phyloP scores from a whole-genome alignment of 2,888 invertebrate genomes.

The Phragmatobia fuliginosa region DNA sequence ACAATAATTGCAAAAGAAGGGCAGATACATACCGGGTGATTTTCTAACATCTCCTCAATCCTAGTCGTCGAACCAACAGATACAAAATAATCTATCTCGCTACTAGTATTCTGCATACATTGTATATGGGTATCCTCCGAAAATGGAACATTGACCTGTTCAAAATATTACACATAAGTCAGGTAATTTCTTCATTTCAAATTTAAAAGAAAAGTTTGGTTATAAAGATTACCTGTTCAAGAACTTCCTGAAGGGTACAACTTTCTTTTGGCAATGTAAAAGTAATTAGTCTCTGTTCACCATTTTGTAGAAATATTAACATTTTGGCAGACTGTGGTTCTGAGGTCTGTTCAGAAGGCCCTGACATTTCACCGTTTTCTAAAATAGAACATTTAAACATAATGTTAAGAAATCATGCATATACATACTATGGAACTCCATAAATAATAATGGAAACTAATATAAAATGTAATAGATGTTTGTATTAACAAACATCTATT shows the following conservation, averaged over 20 bases:
- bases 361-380: constrained; percentile 77
- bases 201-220: neutral
- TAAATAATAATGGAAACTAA: neutral
- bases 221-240: constrained; percentile 89
- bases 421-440: neutral
- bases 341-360: constrained; percentile 78
- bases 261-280: constrained; percentile 93
- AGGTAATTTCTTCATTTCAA: neutral
- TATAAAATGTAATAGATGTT: neutral
- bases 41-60: constrained; percentile 84
- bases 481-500: too few relatives aligned
- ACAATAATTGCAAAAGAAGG: neutral
- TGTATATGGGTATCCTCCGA: constrained; percentile 90
- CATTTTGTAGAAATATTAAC: constrained; percentile 91
- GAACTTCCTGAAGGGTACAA: constrained; percentile 93
- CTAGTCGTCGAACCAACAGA: constrained; percentile 88
- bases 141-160: constrained; percentile 89
- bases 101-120: constrained; percentile 90
- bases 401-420: neutral
- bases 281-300: constrained; percentile 93
- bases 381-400: constrained; percentile 36
- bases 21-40: constrained; percentile 78
- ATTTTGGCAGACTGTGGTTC: constrained; percentile 91
- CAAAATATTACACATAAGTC: constrained; percentile 3
- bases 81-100: constrained; percentile 93